Evolutionary conservation across 1,140 invertebrate species (phyloP), one percentile per base, ranked within the genome.

Genomic region (Drosophila chauvacae): DNA sequence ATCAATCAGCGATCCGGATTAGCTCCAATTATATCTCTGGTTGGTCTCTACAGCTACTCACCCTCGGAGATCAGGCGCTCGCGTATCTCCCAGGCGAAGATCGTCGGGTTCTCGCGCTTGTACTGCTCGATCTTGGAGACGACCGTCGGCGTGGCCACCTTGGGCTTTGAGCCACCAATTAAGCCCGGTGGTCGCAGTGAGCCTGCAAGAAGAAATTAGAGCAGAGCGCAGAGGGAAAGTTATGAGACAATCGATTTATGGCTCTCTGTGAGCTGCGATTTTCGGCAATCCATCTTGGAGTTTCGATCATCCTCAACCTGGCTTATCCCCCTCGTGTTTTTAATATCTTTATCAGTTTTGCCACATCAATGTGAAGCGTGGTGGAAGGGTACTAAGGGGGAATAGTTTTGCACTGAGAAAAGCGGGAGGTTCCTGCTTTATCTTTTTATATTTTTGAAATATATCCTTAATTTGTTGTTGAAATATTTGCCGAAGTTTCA

Each of bases 91-190:
- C 97, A 98, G 26, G 98, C 98, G 94, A 98, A 98, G 93, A 99
- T 98, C 61, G 98, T 98, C n/a, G 97, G 97, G 93, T 98, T 98
- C 93, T 98, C 97, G 71, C 97, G 93, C 94, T 98, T 98, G 94
- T 98, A 98, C 93, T 98, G 97, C 93, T 98, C 97, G 91, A 98
- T 98, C 94, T 98, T 98, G 69, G 97, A 96, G 39, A 98, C 97
- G 45, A 98, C 97, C 6, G 97, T 97, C 13, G 98, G 97, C 28
- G 98, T 99, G 68, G 98, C 98, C 60, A 99, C 99, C 94, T 99
- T 98, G 18, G 98, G 98, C 94, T 99, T 99, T 93, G 98, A 99
- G 56, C 99, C 99, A 61, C 98, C 99, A 88, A 99, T 99, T 83
- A 99, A 95, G 55, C 98, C 97, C 39, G 98, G 98, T 81, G 98